A percentile compares a stretch with the other conserved stretches of the same genome.
These are phyloP conservation scores for Drosophila sulfurigaster DNA, from an alignment of 1,140 invertebrate genomes.

Conservation along the genomic window DNA sequence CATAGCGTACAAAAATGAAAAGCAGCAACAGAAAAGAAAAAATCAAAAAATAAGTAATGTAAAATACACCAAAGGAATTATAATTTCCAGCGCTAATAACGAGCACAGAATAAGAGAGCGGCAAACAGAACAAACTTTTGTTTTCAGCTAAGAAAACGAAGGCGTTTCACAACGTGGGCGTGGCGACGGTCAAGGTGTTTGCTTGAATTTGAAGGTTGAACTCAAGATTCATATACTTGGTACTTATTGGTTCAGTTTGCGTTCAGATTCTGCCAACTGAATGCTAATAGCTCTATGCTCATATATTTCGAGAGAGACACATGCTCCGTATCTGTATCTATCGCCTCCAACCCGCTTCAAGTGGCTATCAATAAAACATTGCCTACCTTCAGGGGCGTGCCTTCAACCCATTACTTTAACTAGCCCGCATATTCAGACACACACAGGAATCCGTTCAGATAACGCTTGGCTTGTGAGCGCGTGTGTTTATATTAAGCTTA, in stretches of 20 bases:
- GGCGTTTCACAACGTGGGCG: constrained; percentile 29
- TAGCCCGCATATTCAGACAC: constrained; percentile 4
- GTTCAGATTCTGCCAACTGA: constrained; percentile 1
- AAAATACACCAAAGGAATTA: constrained; percentile 49
- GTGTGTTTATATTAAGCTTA: constrained; percentile 70
- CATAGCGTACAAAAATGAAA: constrained; percentile 29
- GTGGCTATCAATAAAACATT: constrained; percentile 75
- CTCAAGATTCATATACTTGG: neutral
- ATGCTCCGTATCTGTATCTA: constrained; percentile 34
- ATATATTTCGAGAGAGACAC: constrained; percentile 33
- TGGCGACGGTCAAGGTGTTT: constrained; percentile 8
- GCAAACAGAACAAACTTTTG: constrained; percentile 25
- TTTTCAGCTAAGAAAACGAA: constrained; percentile 1
- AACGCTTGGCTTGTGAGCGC: neutral
- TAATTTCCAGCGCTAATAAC: constrained; percentile 68
- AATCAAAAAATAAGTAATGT: constrained; percentile 4
- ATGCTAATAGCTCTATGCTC: constrained; percentile 43
- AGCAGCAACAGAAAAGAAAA: neutral
- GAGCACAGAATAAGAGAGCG: constrained; percentile 35
- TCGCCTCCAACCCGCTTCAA: constrained; percentile 35
- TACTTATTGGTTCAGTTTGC: constrained; percentile 5
- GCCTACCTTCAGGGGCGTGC: constrained; percentile 48
- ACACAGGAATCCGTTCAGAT: neutral
- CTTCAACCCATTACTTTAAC: constrained; percentile 51
- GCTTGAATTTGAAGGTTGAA: constrained; percentile 4